These are phyloP conservation scores for Erythrocercus mccallii DNA, from an alignment of 2,113 vertebrate genomes.

Conservation along the genomic window DNA sequence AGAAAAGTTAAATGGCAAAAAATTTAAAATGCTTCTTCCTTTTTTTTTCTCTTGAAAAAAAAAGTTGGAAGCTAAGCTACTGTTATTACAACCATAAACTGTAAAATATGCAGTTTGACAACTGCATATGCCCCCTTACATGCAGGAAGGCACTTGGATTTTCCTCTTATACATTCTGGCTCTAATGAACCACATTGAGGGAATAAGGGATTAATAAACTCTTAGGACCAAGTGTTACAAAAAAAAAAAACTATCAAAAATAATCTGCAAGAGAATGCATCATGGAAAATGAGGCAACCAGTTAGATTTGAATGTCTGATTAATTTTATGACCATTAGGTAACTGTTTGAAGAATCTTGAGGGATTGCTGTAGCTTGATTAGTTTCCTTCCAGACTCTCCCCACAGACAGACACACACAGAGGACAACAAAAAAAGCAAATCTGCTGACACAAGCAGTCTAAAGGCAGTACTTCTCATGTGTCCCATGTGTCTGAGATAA, in stretches of 20 bases:
- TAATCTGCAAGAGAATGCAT: neutral
- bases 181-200: neutral
- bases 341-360: neutral
- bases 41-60: neutral
- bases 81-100: neutral
- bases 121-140: neutral
- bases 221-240: neutral
- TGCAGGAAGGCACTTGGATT: neutral
- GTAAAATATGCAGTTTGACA: neutral
- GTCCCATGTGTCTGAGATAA: neutral
- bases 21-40: neutral
- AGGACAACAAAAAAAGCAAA: conserved; percentile 23
- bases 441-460: neutral
- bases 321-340: neutral
- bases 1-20: neutral
- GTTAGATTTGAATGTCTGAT: neutral
- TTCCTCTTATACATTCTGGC: neutral
- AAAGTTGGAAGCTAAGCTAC: neutral
- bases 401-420: neutral
- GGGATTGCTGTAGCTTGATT: neutral
- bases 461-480: neutral
- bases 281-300: neutral
- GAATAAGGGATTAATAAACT: neutral
- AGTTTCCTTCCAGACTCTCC: neutral
- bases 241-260: neutral